Evolutionary conservation across 2,113 vertebrate species (phyloP), one percentile per base, ranked within the genome.

Genomic region (Oreochromis tanganicae): DNA sequence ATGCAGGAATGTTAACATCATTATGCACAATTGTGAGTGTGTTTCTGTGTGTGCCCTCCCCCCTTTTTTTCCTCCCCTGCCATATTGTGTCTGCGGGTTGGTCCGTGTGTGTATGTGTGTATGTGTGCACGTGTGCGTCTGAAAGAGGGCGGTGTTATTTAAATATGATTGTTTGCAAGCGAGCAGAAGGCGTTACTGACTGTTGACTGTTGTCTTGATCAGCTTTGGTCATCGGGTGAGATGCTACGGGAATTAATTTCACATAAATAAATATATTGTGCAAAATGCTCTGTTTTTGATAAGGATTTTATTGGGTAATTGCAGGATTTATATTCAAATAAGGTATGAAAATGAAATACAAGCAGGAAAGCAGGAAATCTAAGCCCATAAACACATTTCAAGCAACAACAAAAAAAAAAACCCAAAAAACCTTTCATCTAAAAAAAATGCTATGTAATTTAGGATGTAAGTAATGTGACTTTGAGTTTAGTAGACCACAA

Each of bases 1-100:
- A 96, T 97, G 97, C 97, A 97, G 97, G 96, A 98, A 98, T 97
- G 97, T 96, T 97, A 97, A 97, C 97, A 96, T 97, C 96, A 97
- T 97, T 97, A 97, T 97, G 96, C 95, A 96, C 97, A 97, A 97
- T 97, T 97, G 96, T 97, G 96, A 97, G 95, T 97, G 96, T 96
- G 94, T 98, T 96, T 95, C 93, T 96, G 90, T 12, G 63, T 78
- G 66, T 93, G 90, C 90, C 91, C 93, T 90, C 94, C 93, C 93
- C 92, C 93, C 12, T 16, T 73, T 73, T 73, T 91, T 86, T 93
- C 91, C 93, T 91, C 93, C 92, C 86, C 93, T 89, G 84, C 90
- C 96, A 94, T 95, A 95, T 93, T 95, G 93, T 96, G 96, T 97
- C 96, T 97, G 96, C 91, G 89, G 93, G 94, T 94, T 90, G 50